Base-by-base conservation (phyloP, 2,113 vertebrate species). In the Dasyornis broadbenti region DNA sequence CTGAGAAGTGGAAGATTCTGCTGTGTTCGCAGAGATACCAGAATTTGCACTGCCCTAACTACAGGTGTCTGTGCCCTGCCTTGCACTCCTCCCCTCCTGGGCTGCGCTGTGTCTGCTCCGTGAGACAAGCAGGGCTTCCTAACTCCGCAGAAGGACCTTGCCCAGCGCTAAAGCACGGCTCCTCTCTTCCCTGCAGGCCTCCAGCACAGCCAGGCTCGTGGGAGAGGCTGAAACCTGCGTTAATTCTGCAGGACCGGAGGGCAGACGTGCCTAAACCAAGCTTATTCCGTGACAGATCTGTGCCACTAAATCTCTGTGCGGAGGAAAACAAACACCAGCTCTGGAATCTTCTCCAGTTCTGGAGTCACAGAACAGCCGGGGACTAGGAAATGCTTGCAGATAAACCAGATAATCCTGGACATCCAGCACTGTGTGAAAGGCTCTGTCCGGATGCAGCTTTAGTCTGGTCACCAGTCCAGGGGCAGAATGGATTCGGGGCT, bases 61-160 rank as follows among this genome's bases (percentile, higher is more conserved):
- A 72, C 2, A 61, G 78, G 53, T 85, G 66, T 80, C 70, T 95
- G 27, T 27, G 10, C 4, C 6, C 82, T 59, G 68, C 13, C 86
- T 93, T 92, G 91, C 91, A 90, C 92, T 93, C 86, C 71, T 90
- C 35, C 50, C 2, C 92, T 93, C 26, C 52, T 52, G 50, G 82
- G 71, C 56, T 44, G 26, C n/a, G 85, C 61, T 73, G 60, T 65
- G 65, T 70, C 93, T 85, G 81, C 47, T 3, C 18, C 16, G 0
- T 44, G 71, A 21, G 82, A 64, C 63, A 22, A 89, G 65, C 75
- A 61, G 56, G 9, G n/a, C 27, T 92, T 71, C 81, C 59, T 54
- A 23, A 86, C 82, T 82, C 66, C 56, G 7, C 73, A 78, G 42
- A 14, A 59, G 16, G 52, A 47, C 31, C 54, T 72, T 77, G 70